Evolutionary conservation across 2,113 vertebrate species (phyloP).

Genomic region (Marmota flaviventris): DNA sequence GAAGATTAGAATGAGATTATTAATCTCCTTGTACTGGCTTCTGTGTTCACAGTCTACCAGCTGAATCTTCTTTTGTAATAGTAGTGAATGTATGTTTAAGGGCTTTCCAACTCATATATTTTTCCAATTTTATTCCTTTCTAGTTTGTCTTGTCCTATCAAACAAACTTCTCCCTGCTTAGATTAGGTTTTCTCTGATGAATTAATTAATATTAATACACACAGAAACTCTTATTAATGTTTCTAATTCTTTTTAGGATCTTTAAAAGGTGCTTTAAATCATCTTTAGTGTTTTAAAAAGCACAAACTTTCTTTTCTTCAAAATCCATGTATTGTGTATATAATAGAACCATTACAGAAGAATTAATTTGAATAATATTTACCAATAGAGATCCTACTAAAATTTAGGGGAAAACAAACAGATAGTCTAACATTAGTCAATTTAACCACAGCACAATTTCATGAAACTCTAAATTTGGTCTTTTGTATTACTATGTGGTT

Average conservation of each 20-base stretch:
- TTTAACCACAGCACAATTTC: neutral
- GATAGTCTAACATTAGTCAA: neutral
- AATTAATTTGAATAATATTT: conserved; percentile 22
- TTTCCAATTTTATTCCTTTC: neutral
- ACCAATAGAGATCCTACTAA: neutral
- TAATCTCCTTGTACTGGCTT: neutral
- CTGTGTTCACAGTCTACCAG: neutral
- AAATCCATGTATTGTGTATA: neutral
- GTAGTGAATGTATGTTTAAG: neutral
- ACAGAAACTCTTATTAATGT: neutral
- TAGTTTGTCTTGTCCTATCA: neutral
- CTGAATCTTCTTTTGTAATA: neutral
- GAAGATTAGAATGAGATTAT: neutral
- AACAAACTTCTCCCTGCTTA: neutral
- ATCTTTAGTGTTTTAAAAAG: conserved; percentile 13
- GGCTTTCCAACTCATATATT: neutral
- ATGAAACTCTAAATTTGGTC: neutral
- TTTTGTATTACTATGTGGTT: neutral
- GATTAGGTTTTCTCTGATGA: neutral
- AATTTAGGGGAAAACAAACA: neutral
- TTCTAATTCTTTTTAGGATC: neutral
- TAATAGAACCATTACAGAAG: neutral
- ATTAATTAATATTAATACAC: neutral
- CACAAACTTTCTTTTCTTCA: neutral
- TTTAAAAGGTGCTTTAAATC: neutral